Percentiles rank a stretch among this genome's conserved stretches.
phyloP scores from a whole-genome alignment of 2,888 invertebrate genomes.

The Vanessa cardui region DNA sequence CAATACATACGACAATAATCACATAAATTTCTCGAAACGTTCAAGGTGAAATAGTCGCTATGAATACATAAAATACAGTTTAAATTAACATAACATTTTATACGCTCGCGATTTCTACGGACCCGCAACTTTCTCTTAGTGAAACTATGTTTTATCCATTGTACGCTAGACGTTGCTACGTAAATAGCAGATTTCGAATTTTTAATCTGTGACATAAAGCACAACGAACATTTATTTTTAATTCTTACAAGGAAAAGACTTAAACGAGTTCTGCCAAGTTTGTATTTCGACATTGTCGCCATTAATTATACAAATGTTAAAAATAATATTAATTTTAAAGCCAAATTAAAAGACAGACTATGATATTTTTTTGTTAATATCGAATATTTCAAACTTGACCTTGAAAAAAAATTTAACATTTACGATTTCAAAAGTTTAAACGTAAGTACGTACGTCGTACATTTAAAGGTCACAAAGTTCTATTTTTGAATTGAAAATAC shows the following conservation, averaged over 20 bases:
- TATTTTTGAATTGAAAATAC: too few species aligned
- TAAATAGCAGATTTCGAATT: slow-evolving; percentile 43
- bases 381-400: not conserved
- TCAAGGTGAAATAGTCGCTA: slow-evolving; percentile 26
- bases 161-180: slow-evolving; percentile 50
- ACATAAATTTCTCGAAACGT: slow-evolving; percentile 21
- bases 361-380: not conserved
- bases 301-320: not conserved
- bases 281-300: not conserved
- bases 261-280: slow-evolving; percentile 19
- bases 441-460: too few species aligned
- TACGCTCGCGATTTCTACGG: slow-evolving; percentile 53
- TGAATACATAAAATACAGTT: slow-evolving; percentile 33
- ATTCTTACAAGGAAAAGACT: slow-evolving; percentile 20
- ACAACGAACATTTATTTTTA: not conserved
- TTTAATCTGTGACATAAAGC: slow-evolving; percentile 20
- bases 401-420: not conserved
- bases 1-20: slow-evolving; percentile 26
- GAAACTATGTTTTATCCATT: slow-evolving; percentile 79
- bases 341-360: not conserved
- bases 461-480: too few species aligned
- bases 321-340: not conserved
- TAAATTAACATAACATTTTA: slow-evolving; percentile 37
- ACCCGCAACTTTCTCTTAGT: slow-evolving; percentile 78
- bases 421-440: too few species aligned